A percentile compares a stretch with the other conserved stretches of the same genome.
Conservation (phyloP, 2,113 vertebrate species). For the Fregata magnificens region DNA sequence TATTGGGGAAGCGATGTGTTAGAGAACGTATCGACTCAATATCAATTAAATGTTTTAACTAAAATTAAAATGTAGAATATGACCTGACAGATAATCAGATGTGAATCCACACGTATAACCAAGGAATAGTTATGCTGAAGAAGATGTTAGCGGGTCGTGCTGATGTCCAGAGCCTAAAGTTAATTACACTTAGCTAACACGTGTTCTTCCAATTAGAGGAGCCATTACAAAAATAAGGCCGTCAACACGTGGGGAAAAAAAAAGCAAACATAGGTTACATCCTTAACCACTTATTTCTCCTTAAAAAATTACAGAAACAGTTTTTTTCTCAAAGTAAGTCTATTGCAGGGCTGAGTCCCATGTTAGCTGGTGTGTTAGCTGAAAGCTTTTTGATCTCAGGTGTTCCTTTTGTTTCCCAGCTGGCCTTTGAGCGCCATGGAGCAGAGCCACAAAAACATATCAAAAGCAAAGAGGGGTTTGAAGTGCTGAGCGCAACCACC, state of each 20-base stretch:
- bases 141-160: neutral
- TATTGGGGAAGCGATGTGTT: neutral
- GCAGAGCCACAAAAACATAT: neutral
- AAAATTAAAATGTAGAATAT: neutral
- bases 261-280: neutral
- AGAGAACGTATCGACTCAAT: accelerated
- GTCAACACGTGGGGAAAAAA: accelerated
- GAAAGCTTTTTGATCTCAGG: neutral
- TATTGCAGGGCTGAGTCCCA: neutral
- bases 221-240: neutral
- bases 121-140: neutral
- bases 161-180: neutral
- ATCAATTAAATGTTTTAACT: neutral
- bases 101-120: neutral
- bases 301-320: neutral
- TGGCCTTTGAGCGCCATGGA: neutral
- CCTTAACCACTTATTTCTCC: neutral
- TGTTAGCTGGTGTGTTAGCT: neutral
- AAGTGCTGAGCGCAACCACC: neutral
- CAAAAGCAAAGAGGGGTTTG: neutral
- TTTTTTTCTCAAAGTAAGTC: neutral
- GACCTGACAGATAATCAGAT: too few species aligned
- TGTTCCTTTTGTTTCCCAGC: neutral
- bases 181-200: neutral
- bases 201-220: neutral